Conservation (phyloP, 2,113 vertebrate genomes). For the Pterocles orientalis region DNA sequence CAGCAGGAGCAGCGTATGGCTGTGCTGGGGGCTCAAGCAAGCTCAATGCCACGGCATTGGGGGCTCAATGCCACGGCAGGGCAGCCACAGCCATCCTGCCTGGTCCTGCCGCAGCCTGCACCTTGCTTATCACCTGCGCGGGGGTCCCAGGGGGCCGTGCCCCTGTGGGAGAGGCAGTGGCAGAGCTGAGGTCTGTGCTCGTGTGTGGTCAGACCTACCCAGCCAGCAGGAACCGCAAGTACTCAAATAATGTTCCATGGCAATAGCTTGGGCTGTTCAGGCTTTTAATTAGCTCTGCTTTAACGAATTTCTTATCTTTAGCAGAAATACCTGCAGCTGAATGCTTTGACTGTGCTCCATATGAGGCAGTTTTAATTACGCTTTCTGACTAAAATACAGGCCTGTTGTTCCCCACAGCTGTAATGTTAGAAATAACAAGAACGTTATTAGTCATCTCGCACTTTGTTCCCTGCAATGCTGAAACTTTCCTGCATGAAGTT, state of each 20-base stretch:
- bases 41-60: fast-evolving
- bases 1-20: background rate
- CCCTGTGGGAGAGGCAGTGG: background rate
- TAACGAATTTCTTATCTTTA: background rate
- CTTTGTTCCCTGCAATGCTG: background rate
- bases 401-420: background rate
- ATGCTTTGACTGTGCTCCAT: background rate
- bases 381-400: background rate
- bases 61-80: fast-evolving
- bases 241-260: background rate
- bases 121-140: fast-evolving
- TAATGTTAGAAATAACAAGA: background rate
- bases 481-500: background rate
- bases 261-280: background rate
- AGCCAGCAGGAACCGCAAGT: background rate
- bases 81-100: background rate
- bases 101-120: background rate
- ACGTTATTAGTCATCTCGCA: background rate
- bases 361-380: background rate
- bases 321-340: background rate
- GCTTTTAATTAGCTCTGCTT: background rate
- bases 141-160: background rate
- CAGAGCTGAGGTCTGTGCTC: background rate
- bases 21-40: fast-evolving
- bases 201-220: background rate